These are phyloP conservation scores for Zaprionus gabonicus DNA, from an alignment of 1,140 invertebrate species.

Conservation along the genomic window DNA sequence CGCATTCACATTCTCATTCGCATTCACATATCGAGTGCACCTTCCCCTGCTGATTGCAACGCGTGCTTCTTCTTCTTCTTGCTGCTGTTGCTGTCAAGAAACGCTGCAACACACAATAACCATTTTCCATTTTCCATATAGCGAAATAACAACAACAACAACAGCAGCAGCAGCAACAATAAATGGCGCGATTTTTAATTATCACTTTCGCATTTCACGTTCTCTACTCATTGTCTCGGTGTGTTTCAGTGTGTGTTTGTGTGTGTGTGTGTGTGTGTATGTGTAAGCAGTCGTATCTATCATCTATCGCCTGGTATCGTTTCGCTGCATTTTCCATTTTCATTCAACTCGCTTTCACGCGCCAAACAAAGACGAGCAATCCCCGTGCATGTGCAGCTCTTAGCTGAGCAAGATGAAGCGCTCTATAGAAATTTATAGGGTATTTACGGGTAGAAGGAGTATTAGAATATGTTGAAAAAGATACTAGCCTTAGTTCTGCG, in stretches of 20 bases:
- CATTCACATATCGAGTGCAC: conserved; percentile 7
- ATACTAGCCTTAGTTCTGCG: neutral
- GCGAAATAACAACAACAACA: conserved; percentile 27
- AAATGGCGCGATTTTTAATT: conserved; percentile 80
- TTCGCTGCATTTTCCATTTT: conserved; percentile 48
- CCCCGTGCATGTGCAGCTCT: conserved; percentile 72
- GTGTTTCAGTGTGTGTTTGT: conserved; percentile 1
- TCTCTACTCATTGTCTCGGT: conserved; percentile 27
- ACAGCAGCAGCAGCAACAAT: conserved; percentile 44
- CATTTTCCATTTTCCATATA: conserved; percentile 50
- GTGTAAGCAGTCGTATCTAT: conserved; percentile 27
- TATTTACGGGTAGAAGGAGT: neutral
- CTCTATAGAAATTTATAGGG: conserved; percentile 4
- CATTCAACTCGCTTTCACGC: conserved; percentile 61
- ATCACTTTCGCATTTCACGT: conserved; percentile 71
- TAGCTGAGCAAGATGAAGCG: conserved; percentile 37
- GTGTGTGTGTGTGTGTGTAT: conserved; percentile 9
- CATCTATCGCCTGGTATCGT: conserved; percentile 39
- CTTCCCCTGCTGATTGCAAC: conserved; percentile 65
- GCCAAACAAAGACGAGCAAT: conserved; percentile 66
- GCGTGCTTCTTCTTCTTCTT: conserved; percentile 20
- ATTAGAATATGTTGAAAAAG: neutral
- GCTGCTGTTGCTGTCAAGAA: conserved; percentile 31
- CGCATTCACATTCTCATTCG: conserved; percentile 15
- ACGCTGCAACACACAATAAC: conserved; percentile 72